Evolutionary conservation across 2,888 invertebrate species (phyloP).

Genomic region (Lithodes maja): DNA sequence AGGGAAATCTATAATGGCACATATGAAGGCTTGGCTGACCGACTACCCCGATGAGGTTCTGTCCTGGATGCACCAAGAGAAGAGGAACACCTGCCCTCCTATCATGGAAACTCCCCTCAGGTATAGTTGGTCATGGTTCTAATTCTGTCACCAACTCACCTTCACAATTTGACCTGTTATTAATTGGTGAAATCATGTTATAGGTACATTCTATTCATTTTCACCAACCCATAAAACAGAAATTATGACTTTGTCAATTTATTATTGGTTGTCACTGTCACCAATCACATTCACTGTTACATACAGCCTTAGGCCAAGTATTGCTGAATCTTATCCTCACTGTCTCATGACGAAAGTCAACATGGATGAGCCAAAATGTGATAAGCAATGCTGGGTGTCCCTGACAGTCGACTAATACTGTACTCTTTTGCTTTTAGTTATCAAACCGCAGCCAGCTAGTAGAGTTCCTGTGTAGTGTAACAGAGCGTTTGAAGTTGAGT

Average conservation of each 20-base stretch:
- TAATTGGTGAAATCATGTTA: too few relatives aligned
- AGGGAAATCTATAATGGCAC: constrained; percentile 30
- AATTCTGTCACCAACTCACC: too few relatives aligned
- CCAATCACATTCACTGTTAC: too few relatives aligned
- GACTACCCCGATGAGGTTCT: constrained; percentile 53
- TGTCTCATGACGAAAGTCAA: too few relatives aligned
- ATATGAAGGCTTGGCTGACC: constrained; percentile 41
- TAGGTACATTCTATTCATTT: too few relatives aligned
- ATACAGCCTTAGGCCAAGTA: too few relatives aligned
- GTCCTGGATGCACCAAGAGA: constrained; percentile 50
- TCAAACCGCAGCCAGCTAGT: constrained; percentile 45
- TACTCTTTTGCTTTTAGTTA: constrained; percentile 35
- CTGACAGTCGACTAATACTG: background rate
- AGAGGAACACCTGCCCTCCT: constrained; percentile 41
- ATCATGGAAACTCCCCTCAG: constrained; percentile 54
- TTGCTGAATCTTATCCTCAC: too few relatives aligned
- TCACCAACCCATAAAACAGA: too few relatives aligned
- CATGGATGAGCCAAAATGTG: too few relatives aligned
- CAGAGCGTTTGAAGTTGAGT: constrained; percentile 48
- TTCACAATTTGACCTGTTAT: too few relatives aligned
- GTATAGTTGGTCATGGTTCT: background rate
- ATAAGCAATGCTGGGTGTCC: background rate
- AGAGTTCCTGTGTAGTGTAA: constrained; percentile 52
- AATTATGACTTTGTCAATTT: too few relatives aligned
- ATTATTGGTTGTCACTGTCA: too few relatives aligned